These are phyloP conservation scores for Paedocypris sp. DNA, from an alignment of 2,113 vertebrate genomes.

Conservation along the genomic window DNA sequence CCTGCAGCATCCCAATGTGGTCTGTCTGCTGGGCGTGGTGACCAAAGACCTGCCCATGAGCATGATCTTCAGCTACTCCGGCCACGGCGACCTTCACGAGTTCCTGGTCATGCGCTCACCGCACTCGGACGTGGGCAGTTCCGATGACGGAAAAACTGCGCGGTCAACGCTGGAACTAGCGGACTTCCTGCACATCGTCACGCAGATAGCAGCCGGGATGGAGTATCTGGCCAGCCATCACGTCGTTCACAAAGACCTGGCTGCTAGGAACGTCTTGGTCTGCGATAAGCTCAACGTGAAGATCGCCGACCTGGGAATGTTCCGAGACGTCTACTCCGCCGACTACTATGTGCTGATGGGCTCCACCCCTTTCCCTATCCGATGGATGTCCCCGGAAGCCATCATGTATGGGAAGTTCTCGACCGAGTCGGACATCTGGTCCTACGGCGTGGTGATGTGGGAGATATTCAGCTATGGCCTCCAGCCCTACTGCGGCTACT, in stretches of 20 bases:
- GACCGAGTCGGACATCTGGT: slow-evolving; percentile 93
- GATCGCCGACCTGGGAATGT: slow-evolving; percentile 87
- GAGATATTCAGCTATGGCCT: slow-evolving; percentile 95
- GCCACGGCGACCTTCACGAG: slow-evolving; percentile 86
- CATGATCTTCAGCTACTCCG: slow-evolving; percentile 85
- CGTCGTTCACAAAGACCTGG: slow-evolving; percentile 88
- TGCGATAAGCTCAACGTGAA: slow-evolving; percentile 85
- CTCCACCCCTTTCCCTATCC: slow-evolving; percentile 75
- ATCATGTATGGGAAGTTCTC: slow-evolving; percentile 89
- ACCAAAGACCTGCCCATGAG: slow-evolving; percentile 89
- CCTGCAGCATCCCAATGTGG: slow-evolving; percentile 84
- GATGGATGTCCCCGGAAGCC: slow-evolving; percentile 96
- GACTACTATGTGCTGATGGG: slow-evolving; percentile 90
- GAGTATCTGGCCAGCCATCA: slow-evolving; percentile 90
- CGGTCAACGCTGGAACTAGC: slow-evolving; percentile 85
- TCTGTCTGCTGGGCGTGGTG: slow-evolving; percentile 79
- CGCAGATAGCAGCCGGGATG: slow-evolving; percentile 91
- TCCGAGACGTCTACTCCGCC: slow-evolving; percentile 89
- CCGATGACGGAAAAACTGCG: slow-evolving; percentile 83
- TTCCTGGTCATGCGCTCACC: slow-evolving; percentile 91
- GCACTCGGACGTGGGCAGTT: slow-evolving; percentile 86
- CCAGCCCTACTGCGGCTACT: slow-evolving; percentile 92
- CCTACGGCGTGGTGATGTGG: slow-evolving; percentile 89
- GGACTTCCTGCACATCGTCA: slow-evolving; percentile 84
- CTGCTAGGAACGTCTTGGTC: slow-evolving; percentile 85